Evolutionary conservation across 2,113 vertebrate species (phyloP).

Genomic region (Cariama cristata): DNA sequence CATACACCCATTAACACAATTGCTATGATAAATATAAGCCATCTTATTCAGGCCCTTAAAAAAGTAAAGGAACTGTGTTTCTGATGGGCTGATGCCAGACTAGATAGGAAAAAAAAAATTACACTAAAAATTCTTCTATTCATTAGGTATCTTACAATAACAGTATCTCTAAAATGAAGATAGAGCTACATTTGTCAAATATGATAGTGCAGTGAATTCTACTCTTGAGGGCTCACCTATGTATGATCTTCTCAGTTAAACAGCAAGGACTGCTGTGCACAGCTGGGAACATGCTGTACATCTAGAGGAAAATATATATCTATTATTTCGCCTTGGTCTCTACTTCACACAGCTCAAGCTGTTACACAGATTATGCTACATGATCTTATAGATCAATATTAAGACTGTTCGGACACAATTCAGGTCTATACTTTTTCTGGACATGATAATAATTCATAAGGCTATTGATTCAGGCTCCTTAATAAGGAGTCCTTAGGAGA

Average conservation of each 20-base stretch:
- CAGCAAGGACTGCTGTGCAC: background rate
- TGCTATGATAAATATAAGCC: background rate
- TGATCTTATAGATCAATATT: background rate
- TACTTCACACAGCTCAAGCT: background rate
- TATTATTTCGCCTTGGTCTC: background rate
- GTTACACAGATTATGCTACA: background rate
- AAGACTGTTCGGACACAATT: background rate
- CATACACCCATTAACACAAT: background rate
- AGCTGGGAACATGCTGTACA: background rate
- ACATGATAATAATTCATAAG: background rate
- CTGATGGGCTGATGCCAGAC: background rate
- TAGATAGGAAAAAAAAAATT: background rate
- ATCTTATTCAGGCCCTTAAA: background rate
- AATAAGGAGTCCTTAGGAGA: background rate
- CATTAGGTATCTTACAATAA: background rate
- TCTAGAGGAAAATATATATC: background rate
- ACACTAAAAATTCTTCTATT: background rate
- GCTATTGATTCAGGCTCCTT: background rate
- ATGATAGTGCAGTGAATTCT: background rate
- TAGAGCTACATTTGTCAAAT: background rate
- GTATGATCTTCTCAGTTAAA: background rate
- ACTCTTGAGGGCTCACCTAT: background rate
- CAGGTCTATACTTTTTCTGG: background rate
- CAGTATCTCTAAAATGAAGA: background rate
- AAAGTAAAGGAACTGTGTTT: background rate